Evolutionary conservation across 2,888 invertebrate genomes (phyloP).

Genomic region (Calameuta pallipes): DNA sequence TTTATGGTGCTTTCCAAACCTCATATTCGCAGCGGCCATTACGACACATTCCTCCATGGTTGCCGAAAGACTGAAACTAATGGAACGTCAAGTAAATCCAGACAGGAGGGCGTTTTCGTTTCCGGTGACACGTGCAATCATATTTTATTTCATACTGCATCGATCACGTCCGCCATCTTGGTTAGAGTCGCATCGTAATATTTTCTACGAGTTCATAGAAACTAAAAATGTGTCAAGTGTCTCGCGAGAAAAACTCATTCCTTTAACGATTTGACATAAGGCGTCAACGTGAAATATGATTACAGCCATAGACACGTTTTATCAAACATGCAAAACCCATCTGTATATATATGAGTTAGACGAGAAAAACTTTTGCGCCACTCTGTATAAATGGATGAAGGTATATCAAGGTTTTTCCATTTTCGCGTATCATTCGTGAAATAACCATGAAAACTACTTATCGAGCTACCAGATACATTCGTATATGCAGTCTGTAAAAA

Average conservation of each 20-base stretch:
- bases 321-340: background rate
- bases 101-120: slow-evolving; percentile 18
- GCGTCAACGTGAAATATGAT: background rate
- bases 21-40: background rate
- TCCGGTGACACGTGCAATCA: slow-evolving; percentile 33
- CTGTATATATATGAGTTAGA: background rate
- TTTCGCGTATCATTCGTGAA: slow-evolving; percentile 6
- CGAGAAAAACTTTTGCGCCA: background rate
- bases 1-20: background rate
- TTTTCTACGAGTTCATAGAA: background rate
- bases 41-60: background rate
- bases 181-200: background rate
- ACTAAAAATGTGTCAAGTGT: background rate
- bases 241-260: background rate
- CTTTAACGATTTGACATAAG: background rate
- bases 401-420: background rate
- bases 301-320: background rate
- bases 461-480: background rate
- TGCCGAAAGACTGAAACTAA: slow-evolving; percentile 24
- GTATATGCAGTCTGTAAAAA: background rate
- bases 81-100: slow-evolving; percentile 25
- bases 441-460: background rate
- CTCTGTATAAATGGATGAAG: background rate
- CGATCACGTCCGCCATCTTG: slow-evolving; percentile 24
- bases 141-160: slow-evolving; percentile 34